phyloP scores from a whole-genome alignment of 2,113 vertebrate genomes.

The Chloropsis hardwickii region DNA sequence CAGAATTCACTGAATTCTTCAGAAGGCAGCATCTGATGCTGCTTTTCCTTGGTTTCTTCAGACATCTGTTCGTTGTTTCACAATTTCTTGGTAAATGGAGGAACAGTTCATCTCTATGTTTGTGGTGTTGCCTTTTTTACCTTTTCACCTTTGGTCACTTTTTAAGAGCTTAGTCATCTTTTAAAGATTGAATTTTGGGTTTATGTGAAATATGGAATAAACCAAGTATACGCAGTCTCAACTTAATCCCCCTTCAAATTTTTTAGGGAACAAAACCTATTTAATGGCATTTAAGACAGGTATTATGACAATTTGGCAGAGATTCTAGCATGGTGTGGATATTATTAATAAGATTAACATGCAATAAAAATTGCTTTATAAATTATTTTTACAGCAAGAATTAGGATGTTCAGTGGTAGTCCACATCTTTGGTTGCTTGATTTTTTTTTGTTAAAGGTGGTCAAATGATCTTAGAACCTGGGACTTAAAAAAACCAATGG shows the following conservation, averaged over 20 bases:
- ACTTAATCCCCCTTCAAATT: neutral
- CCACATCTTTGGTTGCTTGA: neutral
- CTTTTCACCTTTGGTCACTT: neutral
- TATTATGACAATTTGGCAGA: neutral
- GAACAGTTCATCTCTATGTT: neutral
- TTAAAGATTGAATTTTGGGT: neutral
- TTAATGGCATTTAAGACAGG: neutral
- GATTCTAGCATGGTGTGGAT: neutral
- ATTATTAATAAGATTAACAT: neutral
- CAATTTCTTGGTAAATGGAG: neutral
- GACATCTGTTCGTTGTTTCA: neutral
- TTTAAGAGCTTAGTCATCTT: neutral
- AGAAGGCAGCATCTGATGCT: neutral
- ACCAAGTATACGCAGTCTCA: neutral
- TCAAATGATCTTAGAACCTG: neutral
- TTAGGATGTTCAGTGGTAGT: neutral
- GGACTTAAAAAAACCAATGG: neutral
- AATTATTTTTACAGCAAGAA: neutral
- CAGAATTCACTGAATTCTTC: neutral
- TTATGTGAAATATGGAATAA: neutral
- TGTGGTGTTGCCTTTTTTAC: neutral
- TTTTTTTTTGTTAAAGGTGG: neutral
- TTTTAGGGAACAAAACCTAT: neutral
- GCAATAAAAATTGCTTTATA: neutral
- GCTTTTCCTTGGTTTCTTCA: neutral